These are phyloP conservation scores for Anhinga rufa DNA, from an alignment of 2,113 vertebrate species.

Conservation along the genomic window DNA sequence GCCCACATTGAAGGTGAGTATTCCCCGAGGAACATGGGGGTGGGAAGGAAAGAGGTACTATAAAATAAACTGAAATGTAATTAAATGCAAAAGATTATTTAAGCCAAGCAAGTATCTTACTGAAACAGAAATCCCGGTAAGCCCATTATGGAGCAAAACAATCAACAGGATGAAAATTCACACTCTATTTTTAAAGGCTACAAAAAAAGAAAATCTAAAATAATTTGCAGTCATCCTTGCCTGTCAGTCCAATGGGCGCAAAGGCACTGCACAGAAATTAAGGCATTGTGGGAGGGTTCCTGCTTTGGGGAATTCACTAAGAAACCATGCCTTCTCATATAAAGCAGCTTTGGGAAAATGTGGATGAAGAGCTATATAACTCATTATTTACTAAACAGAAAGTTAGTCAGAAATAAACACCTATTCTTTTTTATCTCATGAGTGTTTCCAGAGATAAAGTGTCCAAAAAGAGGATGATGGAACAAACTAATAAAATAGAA, in stretches of 20 bases:
- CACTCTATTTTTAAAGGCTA: not conserved
- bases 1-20: not conserved
- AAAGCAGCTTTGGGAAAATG: not conserved
- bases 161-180: not conserved
- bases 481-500: not conserved
- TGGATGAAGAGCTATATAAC: not conserved
- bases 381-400: not conserved
- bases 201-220: not conserved
- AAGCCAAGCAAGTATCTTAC: not conserved
- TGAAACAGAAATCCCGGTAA: slow-evolving; percentile 7
- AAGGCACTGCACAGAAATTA: not conserved
- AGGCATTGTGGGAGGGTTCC: not conserved
- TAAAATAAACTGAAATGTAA: not conserved
- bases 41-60: not conserved
- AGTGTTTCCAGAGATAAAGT: not conserved
- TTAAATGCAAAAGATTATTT: slow-evolving; percentile 16
- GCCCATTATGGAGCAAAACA: not conserved
- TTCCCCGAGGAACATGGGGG: not conserved
- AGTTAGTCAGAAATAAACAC: not conserved
- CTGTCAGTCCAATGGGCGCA: not conserved
- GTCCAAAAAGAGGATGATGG: not conserved
- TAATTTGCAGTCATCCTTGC: not conserved
- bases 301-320: not conserved
- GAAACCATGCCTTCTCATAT: not conserved
- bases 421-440: not conserved